phyloP scores from a whole-genome alignment of 2,113 vertebrate species.

The Nothocercus nigrocapillus region DNA sequence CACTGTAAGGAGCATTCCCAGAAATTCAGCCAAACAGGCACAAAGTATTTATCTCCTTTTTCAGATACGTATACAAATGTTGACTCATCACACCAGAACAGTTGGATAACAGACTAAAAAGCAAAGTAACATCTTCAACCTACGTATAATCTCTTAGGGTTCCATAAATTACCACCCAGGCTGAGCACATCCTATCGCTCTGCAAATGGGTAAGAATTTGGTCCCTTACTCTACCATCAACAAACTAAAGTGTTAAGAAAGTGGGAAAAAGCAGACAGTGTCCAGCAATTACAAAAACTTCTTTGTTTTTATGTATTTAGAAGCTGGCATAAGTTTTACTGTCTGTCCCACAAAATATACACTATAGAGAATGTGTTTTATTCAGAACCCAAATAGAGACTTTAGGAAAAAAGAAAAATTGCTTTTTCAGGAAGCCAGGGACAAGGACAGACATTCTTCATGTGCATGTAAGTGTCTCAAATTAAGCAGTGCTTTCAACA shows the following conservation, averaged over 20 bases:
- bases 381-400: not conserved
- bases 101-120: not conserved
- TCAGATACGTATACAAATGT: not conserved
- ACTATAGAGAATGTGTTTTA: not conserved
- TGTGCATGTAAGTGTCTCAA: not conserved
- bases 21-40: not conserved
- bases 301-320: not conserved
- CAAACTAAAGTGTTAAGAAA: not conserved
- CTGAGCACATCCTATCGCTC: not conserved
- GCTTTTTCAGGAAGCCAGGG: not conserved
- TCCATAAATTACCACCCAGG: not conserved
- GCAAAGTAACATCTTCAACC: not conserved
- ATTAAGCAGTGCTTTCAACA: not conserved
- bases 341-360: not conserved
- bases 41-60: not conserved
- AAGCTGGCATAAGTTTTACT: not conserved
- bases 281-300: not conserved
- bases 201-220: not conserved
- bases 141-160: not conserved
- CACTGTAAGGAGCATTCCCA: not conserved
- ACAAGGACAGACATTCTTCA: not conserved
- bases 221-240: not conserved
- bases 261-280: not conserved
- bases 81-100: not conserved
- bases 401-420: not conserved